A percentile compares a stretch with the other conserved stretches of the same genome.
phyloP scores from a whole-genome alignment of 2,113 vertebrate species.

The Excalfactoria chinensis region DNA sequence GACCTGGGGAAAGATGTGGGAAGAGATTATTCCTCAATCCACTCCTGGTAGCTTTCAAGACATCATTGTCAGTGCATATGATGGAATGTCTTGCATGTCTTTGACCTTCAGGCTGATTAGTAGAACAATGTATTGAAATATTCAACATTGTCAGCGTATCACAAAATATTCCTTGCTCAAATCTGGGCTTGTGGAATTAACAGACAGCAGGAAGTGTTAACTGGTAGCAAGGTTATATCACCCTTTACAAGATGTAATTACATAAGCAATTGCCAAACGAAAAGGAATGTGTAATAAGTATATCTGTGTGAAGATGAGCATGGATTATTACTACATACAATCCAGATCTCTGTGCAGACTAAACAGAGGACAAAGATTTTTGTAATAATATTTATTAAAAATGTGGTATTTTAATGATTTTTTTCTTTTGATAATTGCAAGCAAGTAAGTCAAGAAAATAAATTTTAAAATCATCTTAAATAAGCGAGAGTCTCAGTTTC shows the following conservation, averaged over 20 bases:
- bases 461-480: neutral
- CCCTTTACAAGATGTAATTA: neutral
- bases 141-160: neutral
- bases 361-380: neutral
- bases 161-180: neutral
- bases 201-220: neutral
- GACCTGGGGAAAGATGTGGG: neutral
- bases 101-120: neutral
- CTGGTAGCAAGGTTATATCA: neutral
- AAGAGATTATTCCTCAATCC: constrained; percentile 2
- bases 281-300: neutral
- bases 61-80: neutral
- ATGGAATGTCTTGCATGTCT: neutral
- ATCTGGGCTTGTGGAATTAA: neutral
- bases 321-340: neutral
- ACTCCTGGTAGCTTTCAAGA: neutral
- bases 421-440: neutral
- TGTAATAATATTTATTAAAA: neutral
- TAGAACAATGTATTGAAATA: constrained; percentile 13
- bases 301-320: neutral
- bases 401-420: too few species aligned
- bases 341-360: neutral
- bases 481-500: too few species aligned
- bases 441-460: neutral
- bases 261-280: neutral